Conservation (phyloP, 2,113 vertebrate genomes). For the Plecturocebus donacophilus region DNA sequence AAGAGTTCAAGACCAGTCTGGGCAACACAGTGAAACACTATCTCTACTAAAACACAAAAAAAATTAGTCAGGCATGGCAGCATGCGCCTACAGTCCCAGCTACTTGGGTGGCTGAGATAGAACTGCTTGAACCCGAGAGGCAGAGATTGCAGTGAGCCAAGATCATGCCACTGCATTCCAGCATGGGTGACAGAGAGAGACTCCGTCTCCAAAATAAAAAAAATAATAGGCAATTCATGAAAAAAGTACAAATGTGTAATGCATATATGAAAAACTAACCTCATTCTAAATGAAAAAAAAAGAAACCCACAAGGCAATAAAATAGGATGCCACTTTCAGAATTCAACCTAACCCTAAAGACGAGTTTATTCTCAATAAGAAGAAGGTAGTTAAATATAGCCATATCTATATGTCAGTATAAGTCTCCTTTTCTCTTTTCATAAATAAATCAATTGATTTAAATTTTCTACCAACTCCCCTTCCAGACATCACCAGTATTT, state of each 20-base stretch:
- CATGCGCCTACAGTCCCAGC: too few species aligned
- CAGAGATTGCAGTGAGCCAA: too few species aligned
- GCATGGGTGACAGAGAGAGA: too few species aligned
- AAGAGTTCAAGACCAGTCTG: too few species aligned
- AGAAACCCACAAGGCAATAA: not conserved
- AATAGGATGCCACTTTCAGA: not conserved
- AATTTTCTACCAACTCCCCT: not conserved
- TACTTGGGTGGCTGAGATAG: too few species aligned
- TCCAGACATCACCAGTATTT: not conserved
- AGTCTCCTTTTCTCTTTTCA: not conserved
- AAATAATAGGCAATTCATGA: not conserved
- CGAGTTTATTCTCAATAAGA: not conserved
- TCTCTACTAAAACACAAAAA: too few species aligned
- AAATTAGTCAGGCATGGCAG: too few species aligned
- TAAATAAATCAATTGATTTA: not conserved
- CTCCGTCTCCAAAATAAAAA: too few species aligned
- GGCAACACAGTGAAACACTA: too few species aligned
- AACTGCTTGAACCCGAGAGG: too few species aligned
- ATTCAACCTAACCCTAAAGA: not conserved
- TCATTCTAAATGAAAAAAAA: not conserved
- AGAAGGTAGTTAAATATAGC: not conserved
- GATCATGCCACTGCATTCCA: too few species aligned
- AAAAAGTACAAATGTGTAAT: not conserved
- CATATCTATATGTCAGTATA: not conserved
- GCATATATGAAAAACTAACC: not conserved